Conservation (phyloP, 2,113 vertebrate species). For the Gallinago media region DNA sequence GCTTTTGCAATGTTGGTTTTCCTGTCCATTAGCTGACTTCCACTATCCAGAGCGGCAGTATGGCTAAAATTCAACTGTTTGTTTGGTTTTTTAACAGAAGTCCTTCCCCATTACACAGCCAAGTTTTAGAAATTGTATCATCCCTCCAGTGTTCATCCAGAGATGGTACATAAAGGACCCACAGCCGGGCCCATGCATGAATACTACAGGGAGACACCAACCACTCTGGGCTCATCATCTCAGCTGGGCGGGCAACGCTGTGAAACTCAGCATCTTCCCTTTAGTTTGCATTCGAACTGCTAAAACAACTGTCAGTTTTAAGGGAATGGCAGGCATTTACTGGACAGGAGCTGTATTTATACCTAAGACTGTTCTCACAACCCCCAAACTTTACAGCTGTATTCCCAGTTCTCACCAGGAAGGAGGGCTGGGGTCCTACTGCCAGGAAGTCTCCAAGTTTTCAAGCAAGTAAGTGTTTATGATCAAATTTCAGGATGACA, state of each 20-base stretch:
- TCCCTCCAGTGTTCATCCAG: not conserved
- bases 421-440: not conserved
- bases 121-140: not conserved
- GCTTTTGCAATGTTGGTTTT: not conserved
- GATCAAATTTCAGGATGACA: not conserved
- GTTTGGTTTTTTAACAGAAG: not conserved
- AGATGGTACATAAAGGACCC: not conserved
- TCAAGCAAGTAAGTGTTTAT: not conserved
- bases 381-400: not conserved
- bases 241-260: not conserved
- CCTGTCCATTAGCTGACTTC: not conserved
- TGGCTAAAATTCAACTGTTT: not conserved
- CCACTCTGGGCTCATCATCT: not conserved
- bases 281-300: not conserved
- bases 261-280: not conserved
- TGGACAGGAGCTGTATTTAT: not conserved
- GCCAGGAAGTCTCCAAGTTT: not conserved
- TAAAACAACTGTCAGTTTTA: not conserved
- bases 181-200: rapidly evolving
- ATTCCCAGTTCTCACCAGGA: not conserved
- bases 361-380: not conserved
- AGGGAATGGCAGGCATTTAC: not conserved
- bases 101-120: not conserved
- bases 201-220: not conserved
- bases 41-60: not conserved